Conservation (phyloP, 2,113 vertebrate genomes). For the Pristiophorus japonicus region DNA sequence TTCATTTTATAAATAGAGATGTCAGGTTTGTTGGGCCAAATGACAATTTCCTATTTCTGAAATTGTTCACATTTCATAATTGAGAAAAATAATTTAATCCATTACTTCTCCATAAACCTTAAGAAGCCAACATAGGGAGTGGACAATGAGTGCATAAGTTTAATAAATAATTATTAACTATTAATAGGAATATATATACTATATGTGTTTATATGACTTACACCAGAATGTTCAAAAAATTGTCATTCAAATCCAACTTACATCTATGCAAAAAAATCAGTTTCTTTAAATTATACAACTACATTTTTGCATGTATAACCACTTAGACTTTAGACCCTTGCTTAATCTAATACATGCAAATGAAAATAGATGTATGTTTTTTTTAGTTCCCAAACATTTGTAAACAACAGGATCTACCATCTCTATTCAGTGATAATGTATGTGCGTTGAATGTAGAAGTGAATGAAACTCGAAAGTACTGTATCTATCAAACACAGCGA, state of each 20-base stretch:
- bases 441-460: not conserved
- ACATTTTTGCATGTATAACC: not conserved
- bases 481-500: not conserved
- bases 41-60: not conserved
- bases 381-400: constrained; percentile 24
- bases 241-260: not conserved
- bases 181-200: not conserved
- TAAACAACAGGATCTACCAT: not conserved
- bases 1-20: not conserved
- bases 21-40: not conserved
- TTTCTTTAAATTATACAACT: not conserved
- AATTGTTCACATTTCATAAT: not conserved
- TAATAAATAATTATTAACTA: not conserved
- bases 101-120: not conserved
- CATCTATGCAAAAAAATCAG: not conserved
- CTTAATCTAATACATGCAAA: constrained; percentile 11
- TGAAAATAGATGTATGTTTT: not conserved
- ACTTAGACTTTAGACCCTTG: not conserved
- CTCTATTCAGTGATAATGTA: constrained; percentile 31
- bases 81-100: not conserved
- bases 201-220: no score
- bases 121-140: not conserved
- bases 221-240: no score
- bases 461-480: not conserved
- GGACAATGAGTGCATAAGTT: not conserved